These are phyloP conservation scores for Euthynnus affinis DNA, from an alignment of 2,797 vertebrate species.

Conservation along the genomic window DNA sequence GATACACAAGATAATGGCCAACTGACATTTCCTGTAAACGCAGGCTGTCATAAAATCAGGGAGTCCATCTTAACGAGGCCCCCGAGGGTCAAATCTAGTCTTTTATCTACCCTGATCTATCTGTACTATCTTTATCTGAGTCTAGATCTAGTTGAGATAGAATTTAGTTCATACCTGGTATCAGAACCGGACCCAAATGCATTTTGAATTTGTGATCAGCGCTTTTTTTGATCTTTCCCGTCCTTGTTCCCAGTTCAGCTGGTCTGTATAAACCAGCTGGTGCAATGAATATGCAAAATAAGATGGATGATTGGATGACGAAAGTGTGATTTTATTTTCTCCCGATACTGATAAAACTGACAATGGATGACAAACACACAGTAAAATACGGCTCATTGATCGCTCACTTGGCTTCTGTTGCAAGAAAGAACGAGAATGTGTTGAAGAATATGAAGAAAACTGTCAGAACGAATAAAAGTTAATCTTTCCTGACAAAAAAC, in stretches of 20 bases:
- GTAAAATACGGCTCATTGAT: background rate
- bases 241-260: background rate
- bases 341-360: background rate
- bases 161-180: background rate
- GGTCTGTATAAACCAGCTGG: background rate
- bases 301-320: background rate
- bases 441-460: conserved; percentile 18
- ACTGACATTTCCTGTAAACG: background rate
- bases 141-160: background rate
- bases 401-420: conserved; percentile 4
- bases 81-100: background rate
- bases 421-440: conserved; percentile 8
- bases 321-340: background rate
- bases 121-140: background rate
- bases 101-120: background rate
- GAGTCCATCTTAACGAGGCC: background rate
- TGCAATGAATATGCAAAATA: background rate
- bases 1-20: background rate
- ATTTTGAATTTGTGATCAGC: background rate
- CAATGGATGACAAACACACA: background rate
- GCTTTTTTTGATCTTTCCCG: background rate
- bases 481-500: background rate
- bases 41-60: background rate
- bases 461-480: background rate
- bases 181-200: background rate